Evolutionary conservation across 92 coral and sea anemone species (phyloP), one percentile per base, ranked within the genome.

Genomic region (Porites evermanni): DNA sequence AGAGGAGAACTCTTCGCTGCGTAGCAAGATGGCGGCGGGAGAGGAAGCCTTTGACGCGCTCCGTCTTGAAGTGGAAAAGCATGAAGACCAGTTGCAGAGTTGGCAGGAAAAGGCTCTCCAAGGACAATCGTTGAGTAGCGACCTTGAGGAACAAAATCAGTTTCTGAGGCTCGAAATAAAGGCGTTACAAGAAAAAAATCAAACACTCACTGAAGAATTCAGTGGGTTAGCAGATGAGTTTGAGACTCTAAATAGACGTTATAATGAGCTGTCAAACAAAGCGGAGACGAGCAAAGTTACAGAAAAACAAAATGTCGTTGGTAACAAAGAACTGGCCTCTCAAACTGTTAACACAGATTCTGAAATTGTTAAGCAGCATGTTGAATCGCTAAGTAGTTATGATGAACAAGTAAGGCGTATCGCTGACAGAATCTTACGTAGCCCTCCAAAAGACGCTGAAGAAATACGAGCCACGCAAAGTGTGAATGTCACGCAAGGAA

Each of bases 371-470:
- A 60, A 82, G 72, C 88, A 88, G 21, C 88, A 83, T 53, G 88
- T 83, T 17, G 93, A 92, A 83, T 88, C 93, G 12, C 74, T 94
- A 70, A 88, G 91, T 64, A 92, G 88, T 89, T 94, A 94, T 72
- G 98, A 94, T 89, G 92, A 82, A 64, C 98, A 94, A 74, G 94
- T 94, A 13, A 90, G 80, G 68, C 95, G 95, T n/a, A 92, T 94
- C 64, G 98, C 98, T 9, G 85, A 92, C 73, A 88, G 86, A 60
- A 91, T 94, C 86, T 81, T 94, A 19, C 74, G 78, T 16, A 92
- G 94, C 74, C 87, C 95, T 32, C 73, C 91, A 2, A 53, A 75
- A 63, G 69, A 54, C 7, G 16, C 67, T 7, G 80, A 76, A 53
- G 84, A 52, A 6, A 63, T 79, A 20, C 64, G 64, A 12, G 64